Conservation (phyloP, 2,113 vertebrate genomes). For the Cebidichthys violaceus region DNA sequence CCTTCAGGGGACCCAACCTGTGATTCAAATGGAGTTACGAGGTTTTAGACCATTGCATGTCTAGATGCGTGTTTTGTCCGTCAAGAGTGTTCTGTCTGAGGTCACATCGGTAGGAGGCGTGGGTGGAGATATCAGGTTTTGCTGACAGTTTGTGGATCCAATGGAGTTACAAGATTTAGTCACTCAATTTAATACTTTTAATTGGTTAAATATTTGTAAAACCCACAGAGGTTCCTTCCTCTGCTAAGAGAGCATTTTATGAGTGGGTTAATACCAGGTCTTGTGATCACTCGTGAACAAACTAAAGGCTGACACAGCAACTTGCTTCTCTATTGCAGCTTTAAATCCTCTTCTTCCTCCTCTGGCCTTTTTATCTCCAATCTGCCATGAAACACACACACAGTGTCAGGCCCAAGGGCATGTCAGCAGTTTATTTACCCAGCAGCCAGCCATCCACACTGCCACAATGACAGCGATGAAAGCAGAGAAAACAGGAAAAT, state of each 20-base stretch:
- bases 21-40: too few species aligned
- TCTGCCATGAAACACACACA: conserved; percentile 21
- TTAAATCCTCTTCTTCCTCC: conserved; percentile 38
- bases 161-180: too few species aligned
- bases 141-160: too few species aligned
- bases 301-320: not conserved
- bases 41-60: too few species aligned
- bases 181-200: too few species aligned
- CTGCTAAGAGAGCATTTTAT: not conserved
- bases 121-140: too few species aligned
- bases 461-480: not conserved
- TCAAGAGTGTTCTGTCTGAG: too few species aligned
- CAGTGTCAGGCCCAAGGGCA: conserved; percentile 39
- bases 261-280: not conserved
- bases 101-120: too few species aligned
- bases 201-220: too few species aligned
- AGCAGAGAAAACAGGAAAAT: not conserved
- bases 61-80: too few species aligned
- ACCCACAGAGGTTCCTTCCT: too few species aligned
- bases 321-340: conserved; percentile 25
- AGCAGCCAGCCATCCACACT: conserved; percentile 25
- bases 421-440: conserved; percentile 40
- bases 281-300: not conserved
- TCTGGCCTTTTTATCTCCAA: conserved; percentile 40
- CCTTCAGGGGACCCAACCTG: too few species aligned